Conservation (phyloP, 2,113 vertebrate species). For the Serilophus lunatus region DNA sequence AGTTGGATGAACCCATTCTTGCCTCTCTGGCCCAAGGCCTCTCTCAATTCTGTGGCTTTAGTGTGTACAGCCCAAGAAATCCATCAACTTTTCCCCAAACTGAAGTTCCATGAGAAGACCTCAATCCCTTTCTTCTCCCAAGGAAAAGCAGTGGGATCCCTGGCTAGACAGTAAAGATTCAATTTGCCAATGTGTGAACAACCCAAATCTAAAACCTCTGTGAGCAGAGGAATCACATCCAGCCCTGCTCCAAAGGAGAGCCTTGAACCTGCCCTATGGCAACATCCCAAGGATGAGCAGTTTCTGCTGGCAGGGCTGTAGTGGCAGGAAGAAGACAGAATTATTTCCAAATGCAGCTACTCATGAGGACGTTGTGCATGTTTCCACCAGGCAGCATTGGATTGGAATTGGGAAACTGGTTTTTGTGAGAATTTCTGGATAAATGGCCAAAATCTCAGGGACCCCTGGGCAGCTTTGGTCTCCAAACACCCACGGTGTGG, state of each 20-base stretch:
- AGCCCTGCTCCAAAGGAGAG: not conserved
- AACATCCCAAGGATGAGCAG: not conserved
- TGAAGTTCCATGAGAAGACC: not conserved
- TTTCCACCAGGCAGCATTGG: not conserved
- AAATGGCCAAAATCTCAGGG: not conserved
- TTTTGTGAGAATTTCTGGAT: not conserved
- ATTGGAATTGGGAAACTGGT: not conserved
- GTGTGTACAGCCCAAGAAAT: not conserved
- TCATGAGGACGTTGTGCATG: fast-evolving
- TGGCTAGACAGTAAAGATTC: not conserved
- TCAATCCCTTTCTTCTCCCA: not conserved
- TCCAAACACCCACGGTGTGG: fast-evolving
- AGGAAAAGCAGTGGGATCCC: not conserved
- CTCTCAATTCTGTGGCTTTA: not conserved
- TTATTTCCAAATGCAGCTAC: not conserved
- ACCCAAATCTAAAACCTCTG: not conserved
- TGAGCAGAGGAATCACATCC: not conserved
- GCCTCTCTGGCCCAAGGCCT: not conserved
- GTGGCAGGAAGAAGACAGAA: not conserved
- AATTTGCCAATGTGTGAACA: not conserved
- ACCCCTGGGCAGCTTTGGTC: not conserved
- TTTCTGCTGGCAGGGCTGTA: not conserved
- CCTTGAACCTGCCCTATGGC: not conserved
- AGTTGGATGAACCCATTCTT: not conserved
- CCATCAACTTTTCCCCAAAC: not conserved